phyloP scores from a whole-genome alignment of 2,888 invertebrate genomes.

The Podabrus alpinus region DNA sequence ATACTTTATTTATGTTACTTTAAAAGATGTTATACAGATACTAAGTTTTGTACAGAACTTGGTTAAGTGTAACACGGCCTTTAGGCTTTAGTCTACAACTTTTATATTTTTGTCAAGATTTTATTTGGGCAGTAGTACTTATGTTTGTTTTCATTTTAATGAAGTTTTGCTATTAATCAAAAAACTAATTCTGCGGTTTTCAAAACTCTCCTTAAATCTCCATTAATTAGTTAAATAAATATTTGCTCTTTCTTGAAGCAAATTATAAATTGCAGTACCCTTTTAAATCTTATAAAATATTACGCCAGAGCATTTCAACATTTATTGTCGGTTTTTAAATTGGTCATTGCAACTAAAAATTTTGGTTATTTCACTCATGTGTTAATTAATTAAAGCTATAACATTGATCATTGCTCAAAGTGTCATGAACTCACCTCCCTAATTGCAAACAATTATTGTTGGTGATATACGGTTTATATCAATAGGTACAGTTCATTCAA shows the following conservation, averaged over 20 bases:
- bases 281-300: background rate
- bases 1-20: background rate
- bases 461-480: slow-evolving; percentile 46
- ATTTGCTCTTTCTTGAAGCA: slow-evolving; percentile 13
- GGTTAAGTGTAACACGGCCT: background rate
- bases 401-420: slow-evolving; percentile 19
- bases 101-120: background rate
- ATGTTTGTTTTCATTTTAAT: background rate
- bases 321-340: background rate
- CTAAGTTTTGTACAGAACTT: background rate
- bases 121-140: background rate
- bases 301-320: background rate
- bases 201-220: slow-evolving; percentile 5
- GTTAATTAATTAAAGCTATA: slow-evolving; percentile 22
- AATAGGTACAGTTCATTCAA: slow-evolving; percentile 46
- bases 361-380: slow-evolving; percentile 7
- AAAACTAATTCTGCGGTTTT: slow-evolving; percentile 4
- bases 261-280: background rate
- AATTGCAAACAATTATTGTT: slow-evolving; percentile 47
- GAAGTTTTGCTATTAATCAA: background rate
- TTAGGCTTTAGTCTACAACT: background rate
- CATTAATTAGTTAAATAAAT: slow-evolving; percentile 17
- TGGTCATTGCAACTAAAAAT: background rate
- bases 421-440: slow-evolving; percentile 32
- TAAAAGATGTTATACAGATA: background rate